A percentile compares a stretch with the other conserved stretches of the same genome.
Conservation (phyloP, 2,888 invertebrate genomes). For the Hirtodrosophila confusa region DNA sequence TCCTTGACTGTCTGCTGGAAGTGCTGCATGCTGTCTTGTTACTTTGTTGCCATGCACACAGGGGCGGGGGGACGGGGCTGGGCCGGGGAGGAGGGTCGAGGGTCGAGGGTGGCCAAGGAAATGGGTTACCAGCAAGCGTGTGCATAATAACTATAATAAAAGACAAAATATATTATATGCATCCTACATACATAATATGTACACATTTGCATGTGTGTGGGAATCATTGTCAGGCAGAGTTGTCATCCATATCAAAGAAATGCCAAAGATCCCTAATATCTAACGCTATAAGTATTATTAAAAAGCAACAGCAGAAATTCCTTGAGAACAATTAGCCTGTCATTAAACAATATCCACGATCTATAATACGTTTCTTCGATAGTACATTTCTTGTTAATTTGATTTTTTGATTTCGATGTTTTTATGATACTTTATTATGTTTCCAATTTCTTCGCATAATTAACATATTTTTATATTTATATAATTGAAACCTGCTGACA, state of each 20-base stretch:
- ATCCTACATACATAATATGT: constrained; percentile 8
- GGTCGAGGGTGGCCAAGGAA: constrained; percentile 11
- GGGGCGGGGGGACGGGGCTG: background rate
- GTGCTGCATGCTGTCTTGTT: constrained; percentile 40
- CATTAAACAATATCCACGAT: too few relatives aligned
- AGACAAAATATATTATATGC: constrained; percentile 25
- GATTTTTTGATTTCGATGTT: background rate
- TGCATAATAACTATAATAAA: constrained; percentile 30
- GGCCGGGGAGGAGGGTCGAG: background rate
- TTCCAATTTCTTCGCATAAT: too few relatives aligned
- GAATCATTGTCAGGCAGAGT: constrained; percentile 50
- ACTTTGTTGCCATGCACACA: constrained; percentile 26
- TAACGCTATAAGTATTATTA: too few relatives aligned
- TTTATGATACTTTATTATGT: background rate
- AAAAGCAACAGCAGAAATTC: too few relatives aligned
- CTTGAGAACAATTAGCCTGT: too few relatives aligned
- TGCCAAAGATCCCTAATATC: too few relatives aligned
- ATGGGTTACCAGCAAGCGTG: constrained; percentile 34
- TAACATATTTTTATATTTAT: background rate
- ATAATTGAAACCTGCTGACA: constrained; percentile 44
- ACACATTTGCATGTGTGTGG: background rate
- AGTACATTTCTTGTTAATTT: background rate
- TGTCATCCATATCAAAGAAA: constrained; percentile 12
- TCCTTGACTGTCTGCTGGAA: constrained; percentile 36
- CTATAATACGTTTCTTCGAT: too few relatives aligned